Conservation (phyloP, 2,888 invertebrate species). For the Poecilobothrus nobilitatus region DNA sequence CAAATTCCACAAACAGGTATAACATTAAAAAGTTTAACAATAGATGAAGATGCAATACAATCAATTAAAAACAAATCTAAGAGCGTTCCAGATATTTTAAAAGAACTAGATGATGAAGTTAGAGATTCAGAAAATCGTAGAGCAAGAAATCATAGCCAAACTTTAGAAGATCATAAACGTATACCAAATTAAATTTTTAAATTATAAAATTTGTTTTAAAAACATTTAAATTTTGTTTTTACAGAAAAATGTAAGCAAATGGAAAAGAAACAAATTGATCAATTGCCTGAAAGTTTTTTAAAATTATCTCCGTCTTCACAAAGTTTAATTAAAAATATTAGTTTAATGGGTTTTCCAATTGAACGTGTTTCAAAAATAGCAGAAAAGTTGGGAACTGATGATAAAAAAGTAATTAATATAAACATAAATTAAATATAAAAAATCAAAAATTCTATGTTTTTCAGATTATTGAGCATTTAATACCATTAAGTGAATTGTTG, state of each 20-base stretch:
- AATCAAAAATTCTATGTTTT: conserved; percentile 27
- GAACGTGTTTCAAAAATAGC: conserved; percentile 74
- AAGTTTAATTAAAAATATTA: conserved; percentile 62
- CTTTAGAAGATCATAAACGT: conserved; percentile 31
- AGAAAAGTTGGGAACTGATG: conserved; percentile 65
- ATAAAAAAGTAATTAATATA: conserved; percentile 62
- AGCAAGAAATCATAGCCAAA: conserved; percentile 49
- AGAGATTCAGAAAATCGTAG: conserved; percentile 47
- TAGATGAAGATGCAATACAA: conserved; percentile 32
- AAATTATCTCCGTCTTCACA: conserved; percentile 50
- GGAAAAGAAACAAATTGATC: background rate
- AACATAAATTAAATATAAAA: background rate
- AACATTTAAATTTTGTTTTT: background rate
- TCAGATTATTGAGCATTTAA: conserved; percentile 73
- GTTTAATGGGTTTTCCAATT: conserved; percentile 81
- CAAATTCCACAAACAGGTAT: conserved; percentile 6
- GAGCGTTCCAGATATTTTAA: conserved; percentile 68
- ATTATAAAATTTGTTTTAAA: background rate
- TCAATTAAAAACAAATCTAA: conserved; percentile 47
- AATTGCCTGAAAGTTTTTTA: conserved; percentile 23
- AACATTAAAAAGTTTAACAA: conserved; percentile 5
- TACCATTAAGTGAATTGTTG: conserved; percentile 66
- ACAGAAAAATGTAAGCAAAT: conserved; percentile 10
- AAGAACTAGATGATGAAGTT: conserved; percentile 62
- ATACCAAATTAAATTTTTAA: background rate